Base-by-base conservation (phyloP, 1,140 invertebrate species). In the Drosophila dunni region DNA sequence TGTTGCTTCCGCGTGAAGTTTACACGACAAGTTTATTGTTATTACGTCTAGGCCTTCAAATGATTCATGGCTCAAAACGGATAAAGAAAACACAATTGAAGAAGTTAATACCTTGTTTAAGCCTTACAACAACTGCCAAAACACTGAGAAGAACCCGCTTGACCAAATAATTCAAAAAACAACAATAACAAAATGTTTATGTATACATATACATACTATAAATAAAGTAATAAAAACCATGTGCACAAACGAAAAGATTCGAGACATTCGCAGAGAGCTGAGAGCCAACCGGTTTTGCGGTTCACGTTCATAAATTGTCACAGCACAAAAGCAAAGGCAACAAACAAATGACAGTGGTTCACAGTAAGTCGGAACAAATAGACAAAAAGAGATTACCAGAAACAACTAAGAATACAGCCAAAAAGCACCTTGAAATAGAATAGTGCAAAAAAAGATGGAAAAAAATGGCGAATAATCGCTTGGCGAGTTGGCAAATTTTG, bases 271-370 rank as follows among this genome's bases (percentile, higher is more conserved):
- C 38, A 29, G 15, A 13, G 42, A 48, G 15, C 58, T 51, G 15
- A 13, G 42, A 48, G 15, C 58, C 58, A 86, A 86, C 81, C 82
- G 81, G 82, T 85, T 85, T 85, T 78, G 40, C 70, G 40, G 46
- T 73, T 73, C 70, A 69, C 24, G 66, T 74, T 74, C 71, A 42
- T 44, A 68, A 68, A 69, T 69, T 74, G 71, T 74, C 65, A 46
- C 81, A 74, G 62, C 82, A 15, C n/a, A 65, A 66, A 79, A 78
- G 54, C 72, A 60, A 81, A 63, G 15, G 64, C 36, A 29, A 75
- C 45, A 75, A 61, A 66, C 33, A 29, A 24, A 89, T 77, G 68
- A 89, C 83, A 80, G 83, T 89, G 83, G 84, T 89, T 83, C 72
- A 72, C 64, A 73, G 24, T 29, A 29, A 29, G 24, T 40, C 15